phyloP scores from a whole-genome alignment of 2,113 vertebrate genomes.

The Thalassarche chlororhynchos region DNA sequence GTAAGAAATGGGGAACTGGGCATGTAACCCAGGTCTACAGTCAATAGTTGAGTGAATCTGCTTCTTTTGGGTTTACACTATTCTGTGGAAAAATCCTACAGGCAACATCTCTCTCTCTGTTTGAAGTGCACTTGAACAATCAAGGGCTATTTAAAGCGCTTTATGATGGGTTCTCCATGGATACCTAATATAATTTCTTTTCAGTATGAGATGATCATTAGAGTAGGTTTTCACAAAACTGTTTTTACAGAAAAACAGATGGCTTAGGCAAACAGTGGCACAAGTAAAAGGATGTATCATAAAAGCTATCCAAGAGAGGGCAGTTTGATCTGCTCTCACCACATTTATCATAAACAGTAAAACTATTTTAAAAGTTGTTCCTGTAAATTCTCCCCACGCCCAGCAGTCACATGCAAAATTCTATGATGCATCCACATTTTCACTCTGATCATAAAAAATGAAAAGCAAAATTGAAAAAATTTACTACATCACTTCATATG shows the following conservation, averaged over 20 bases:
- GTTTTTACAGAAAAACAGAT: background rate
- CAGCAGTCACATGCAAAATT: background rate
- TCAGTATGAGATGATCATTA: background rate
- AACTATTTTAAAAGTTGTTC: background rate
- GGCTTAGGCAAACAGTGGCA: background rate
- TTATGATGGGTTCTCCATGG: background rate
- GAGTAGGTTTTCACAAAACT: background rate
- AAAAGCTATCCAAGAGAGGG: background rate
- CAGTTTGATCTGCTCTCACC: background rate
- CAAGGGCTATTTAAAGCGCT: background rate
- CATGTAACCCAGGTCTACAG: background rate
- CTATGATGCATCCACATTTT: background rate
- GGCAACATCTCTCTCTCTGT: background rate
- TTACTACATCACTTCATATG: background rate
- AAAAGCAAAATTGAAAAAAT: background rate
- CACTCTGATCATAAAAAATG: background rate
- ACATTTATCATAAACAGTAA: background rate
- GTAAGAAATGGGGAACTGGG: background rate
- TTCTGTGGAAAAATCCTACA: background rate
- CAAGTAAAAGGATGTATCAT: background rate
- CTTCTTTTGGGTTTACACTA: background rate
- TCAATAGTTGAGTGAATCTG: background rate
- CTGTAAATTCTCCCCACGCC: background rate
- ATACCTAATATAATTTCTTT: slow-evolving; percentile 1
- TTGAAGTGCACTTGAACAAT: background rate